Base-by-base conservation (phyloP, 2,113 vertebrate species). In the Cygnus buccinator region DNA sequence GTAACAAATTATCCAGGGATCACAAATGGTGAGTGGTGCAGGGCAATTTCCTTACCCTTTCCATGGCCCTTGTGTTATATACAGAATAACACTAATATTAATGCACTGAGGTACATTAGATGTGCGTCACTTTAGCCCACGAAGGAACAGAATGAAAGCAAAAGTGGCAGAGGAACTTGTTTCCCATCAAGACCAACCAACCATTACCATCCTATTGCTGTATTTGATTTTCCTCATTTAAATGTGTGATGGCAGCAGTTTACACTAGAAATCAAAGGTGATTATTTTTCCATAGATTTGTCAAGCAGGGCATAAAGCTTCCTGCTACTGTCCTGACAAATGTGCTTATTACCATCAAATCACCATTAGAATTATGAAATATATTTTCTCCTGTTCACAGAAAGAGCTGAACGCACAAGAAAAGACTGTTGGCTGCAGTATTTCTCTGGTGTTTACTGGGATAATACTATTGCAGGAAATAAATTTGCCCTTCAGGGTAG, bases 221-320 rank as follows among this genome's bases (percentile, higher is more conserved):
- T 76, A 39, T 43, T 95, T 89, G 43, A 72, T 93, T 96, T 91
- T 83, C 75, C 54, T 81, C 39, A 87, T 93, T 90, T 85, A 91
- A 95, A 90, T 91, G 39, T 58, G 26, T 48, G 54, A 67, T 75
- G 63, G 85, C 90, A 93, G 87, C 62, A 72, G 58, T 93, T 95
- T 94, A 87, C 16, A 85, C 48, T 18, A 76, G 90, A 72, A 93
- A 87, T 83, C 54, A 92, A 82, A 94, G 85, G 78, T 59, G 62
- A 59, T 88, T 90, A 79, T 73, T 94, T 85, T 79, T 68, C 70
- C 52, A 39, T 44, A 46, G 70, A 84, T 66, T 57, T 87, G 35
- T 65, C 74, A 90, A 73, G 62, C 43, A 84, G 26, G 35, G 33
- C 43, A 84, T 65, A 87, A 93, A 87, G 17, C n/a, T 48, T 72